Evolutionary conservation across 2,888 invertebrate species (phyloP).

Genomic region (Tubiluchus corallicola): DNA sequence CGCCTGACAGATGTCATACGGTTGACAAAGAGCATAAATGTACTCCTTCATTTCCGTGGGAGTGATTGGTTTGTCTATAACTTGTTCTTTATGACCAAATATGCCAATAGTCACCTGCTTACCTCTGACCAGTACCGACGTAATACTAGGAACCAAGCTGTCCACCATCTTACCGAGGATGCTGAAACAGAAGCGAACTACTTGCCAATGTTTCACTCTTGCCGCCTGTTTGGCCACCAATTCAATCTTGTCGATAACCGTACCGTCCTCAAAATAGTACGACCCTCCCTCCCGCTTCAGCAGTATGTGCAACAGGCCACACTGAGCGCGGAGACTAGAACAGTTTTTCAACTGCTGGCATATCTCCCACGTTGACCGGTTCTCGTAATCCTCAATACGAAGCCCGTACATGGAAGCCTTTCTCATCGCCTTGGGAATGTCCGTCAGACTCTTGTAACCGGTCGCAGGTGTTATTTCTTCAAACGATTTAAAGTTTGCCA

Average conservation of each 20-base stretch:
- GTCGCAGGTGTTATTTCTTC: slow-evolving; percentile 74
- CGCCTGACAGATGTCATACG: slow-evolving; percentile 68
- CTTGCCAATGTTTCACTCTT: slow-evolving; percentile 22
- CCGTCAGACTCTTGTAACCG: slow-evolving; percentile 78
- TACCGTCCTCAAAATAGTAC: slow-evolving; percentile 44
- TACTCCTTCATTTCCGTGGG: slow-evolving; percentile 73
- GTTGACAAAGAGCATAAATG: slow-evolving; percentile 15
- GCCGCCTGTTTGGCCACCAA: slow-evolving; percentile 28
- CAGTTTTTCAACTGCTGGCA: slow-evolving; percentile 46
- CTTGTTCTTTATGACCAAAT: slow-evolving; percentile 77
- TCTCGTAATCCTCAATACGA: slow-evolving; percentile 35
- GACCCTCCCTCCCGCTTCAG: slow-evolving; percentile 58
- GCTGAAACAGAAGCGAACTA: slow-evolving; percentile 84
- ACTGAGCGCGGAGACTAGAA: slow-evolving; percentile 54
- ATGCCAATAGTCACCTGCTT: slow-evolving; percentile 94
- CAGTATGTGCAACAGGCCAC: slow-evolving; percentile 64
- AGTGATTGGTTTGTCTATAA: slow-evolving; percentile 94
- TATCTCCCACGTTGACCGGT: slow-evolving; percentile 51
- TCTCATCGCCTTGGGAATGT: slow-evolving; percentile 54
- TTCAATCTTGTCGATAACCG: slow-evolving; percentile 30
- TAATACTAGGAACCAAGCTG: slow-evolving; percentile 93
- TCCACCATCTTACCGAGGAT: slow-evolving; percentile 84
- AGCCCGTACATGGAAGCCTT: not conserved
- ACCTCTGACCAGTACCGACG: slow-evolving; percentile 87
- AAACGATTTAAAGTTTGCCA: slow-evolving; percentile 59